These are phyloP conservation scores for Falco peregrinus DNA, from an alignment of 2,797 vertebrate species.

Conservation along the genomic window DNA sequence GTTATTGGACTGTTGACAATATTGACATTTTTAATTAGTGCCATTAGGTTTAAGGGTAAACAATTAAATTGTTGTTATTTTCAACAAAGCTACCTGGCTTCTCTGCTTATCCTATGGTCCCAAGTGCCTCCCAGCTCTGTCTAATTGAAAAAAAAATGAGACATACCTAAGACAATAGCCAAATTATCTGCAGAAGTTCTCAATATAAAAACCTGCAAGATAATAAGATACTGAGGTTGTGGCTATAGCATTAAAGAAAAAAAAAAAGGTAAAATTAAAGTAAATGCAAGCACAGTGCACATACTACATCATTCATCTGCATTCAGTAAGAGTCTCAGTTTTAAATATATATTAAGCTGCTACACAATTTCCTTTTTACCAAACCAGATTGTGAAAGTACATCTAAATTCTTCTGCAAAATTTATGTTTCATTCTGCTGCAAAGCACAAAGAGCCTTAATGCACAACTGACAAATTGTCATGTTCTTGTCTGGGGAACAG, in stretches of 20 bases:
- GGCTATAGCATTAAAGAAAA: background rate
- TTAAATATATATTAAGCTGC: slow-evolving; percentile 10
- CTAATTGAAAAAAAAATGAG: background rate
- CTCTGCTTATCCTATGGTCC: background rate
- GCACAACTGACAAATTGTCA: slow-evolving; percentile 26
- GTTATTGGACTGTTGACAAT: background rate
- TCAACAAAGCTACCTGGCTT: background rate
- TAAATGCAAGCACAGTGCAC: background rate
- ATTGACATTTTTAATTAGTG: background rate
- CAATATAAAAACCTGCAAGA: background rate
- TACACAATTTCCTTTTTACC: background rate
- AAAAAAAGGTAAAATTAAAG: background rate
- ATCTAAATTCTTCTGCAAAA: slow-evolving; percentile 30
- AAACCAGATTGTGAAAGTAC: slow-evolving; percentile 17
- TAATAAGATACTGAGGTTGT: background rate
- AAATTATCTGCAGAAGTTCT: background rate
- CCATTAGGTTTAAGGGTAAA: background rate
- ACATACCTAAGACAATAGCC: background rate
- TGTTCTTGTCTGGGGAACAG: slow-evolving; percentile 32
- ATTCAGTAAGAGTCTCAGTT: background rate
- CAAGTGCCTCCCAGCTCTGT: background rate
- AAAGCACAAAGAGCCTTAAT: slow-evolving; percentile 10
- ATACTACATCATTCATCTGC: background rate
- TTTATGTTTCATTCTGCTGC: slow-evolving; percentile 10
- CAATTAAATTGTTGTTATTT: background rate